Conservation (phyloP, 2,888 invertebrate genomes). For the Ochropleura leucogaster region DNA sequence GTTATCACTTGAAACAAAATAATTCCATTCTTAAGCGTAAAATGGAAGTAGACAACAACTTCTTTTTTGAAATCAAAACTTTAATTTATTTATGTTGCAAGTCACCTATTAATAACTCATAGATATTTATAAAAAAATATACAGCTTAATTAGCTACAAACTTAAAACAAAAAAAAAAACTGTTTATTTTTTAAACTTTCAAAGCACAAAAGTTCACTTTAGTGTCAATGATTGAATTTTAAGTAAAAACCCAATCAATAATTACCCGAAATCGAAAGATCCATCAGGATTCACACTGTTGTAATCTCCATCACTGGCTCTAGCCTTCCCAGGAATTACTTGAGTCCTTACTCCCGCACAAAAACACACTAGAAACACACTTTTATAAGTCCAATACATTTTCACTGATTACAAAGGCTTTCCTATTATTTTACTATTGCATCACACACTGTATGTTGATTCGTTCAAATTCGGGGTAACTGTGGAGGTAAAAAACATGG, state of each 20-base stretch:
- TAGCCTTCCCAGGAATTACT: constrained; percentile 85
- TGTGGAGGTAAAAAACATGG: constrained; percentile 86
- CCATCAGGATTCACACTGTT: constrained; percentile 93
- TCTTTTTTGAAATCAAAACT: too few species aligned
- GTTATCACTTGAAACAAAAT: too few species aligned
- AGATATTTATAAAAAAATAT: too few species aligned
- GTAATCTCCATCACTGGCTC: constrained; percentile 90
- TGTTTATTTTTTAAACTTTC: too few species aligned
- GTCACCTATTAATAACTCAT: too few species aligned
- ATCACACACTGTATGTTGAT: constrained; percentile 66
- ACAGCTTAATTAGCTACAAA: too few species aligned
- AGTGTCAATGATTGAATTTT: too few species aligned
- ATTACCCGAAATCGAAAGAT: constrained; percentile 93
- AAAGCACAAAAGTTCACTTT: too few species aligned
- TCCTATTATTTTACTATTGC: constrained; percentile 52
- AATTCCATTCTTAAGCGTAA: too few species aligned
- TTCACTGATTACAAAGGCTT: constrained; percentile 62
- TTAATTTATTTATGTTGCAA: too few species aligned
- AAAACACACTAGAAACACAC: constrained; percentile 82
- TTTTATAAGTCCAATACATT: constrained; percentile 82
- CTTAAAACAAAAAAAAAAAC: too few species aligned
- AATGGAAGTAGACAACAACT: too few species aligned
- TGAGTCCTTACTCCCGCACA: constrained; percentile 84
- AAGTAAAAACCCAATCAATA: constrained; percentile 35
- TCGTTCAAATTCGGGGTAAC: constrained; percentile 77